A percentile compares a stretch with the other conserved stretches of the same genome.
Conservation (phyloP, 2,113 vertebrate species). For the Heliornis fulica region DNA sequence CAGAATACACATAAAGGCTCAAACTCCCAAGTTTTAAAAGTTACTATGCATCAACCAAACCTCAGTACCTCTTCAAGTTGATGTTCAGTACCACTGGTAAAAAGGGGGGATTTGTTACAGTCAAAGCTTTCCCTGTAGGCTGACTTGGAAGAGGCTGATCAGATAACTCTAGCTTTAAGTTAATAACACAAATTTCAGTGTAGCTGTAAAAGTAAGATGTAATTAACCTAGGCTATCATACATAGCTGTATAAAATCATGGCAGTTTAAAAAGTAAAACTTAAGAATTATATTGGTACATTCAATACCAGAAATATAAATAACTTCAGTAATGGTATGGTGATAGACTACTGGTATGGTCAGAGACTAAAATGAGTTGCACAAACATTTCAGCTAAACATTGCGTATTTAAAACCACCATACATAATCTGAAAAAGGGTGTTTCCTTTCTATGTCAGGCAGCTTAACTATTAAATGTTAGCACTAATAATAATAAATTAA, state of each 20-base stretch:
- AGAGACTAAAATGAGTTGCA: neutral
- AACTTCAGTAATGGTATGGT: neutral
- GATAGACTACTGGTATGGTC: neutral
- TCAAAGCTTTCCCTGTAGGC: neutral
- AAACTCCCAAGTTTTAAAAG: neutral
- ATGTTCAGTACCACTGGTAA: neutral
- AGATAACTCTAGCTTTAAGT: neutral
- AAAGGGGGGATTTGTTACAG: neutral
- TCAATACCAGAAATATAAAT: neutral
- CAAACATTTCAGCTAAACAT: neutral
- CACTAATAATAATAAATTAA: neutral
- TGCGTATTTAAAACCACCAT: neutral
- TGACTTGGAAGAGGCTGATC: neutral
- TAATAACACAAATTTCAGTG: neutral
- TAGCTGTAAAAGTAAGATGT: neutral
- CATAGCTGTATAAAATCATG: neutral
- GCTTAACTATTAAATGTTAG: neutral
- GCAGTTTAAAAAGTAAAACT: neutral
- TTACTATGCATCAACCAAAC: neutral
- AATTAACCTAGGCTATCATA: neutral
- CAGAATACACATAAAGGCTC: neutral
- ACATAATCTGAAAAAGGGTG: neutral
- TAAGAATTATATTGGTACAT: too few species aligned
- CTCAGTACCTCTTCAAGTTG: neutral
- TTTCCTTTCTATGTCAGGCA: neutral